Evolutionary conservation across 2,888 invertebrate species (phyloP), one percentile per base, ranked within the genome.

Genomic region (Clitarchus hookeri): DNA sequence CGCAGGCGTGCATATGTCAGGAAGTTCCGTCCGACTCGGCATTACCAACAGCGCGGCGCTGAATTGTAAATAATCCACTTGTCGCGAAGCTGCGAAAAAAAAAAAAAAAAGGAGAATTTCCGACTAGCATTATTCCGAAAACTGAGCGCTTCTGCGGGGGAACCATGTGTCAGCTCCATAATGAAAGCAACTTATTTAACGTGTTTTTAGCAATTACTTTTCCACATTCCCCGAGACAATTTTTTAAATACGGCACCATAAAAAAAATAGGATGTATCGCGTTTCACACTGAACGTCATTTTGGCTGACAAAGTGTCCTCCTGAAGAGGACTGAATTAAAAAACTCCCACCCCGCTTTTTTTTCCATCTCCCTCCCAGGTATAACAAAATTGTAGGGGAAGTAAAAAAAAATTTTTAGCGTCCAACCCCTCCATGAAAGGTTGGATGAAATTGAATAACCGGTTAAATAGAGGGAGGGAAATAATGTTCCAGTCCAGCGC

Each of bases 401-500:
- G 65, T 65, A 23, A 19, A 3, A 65, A n/a, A 11, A 11, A 11
- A 4, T 65, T 65, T 65, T 65, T 65, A n/a, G 13, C 36, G 26
- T 36, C 82, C 82, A 1, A 16, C 44, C 82, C 44, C 82, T 82
- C 19, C 44, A 82, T 82, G 82, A 82, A 82, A 82, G 82, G 82
- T 82, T 82, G 36, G 53, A 84, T 84, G 84, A 84, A 84, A 84
- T 80, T 79, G 79, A 84, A 80, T 84, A 84, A 84, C 12, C 53
- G 36, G 79, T 85, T 85, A 85, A 48, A 85, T 23, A 36, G 77
- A 23, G 13, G 85, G 48, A 53, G 84, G 85, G 83, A 84, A 84
- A 85, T 87, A 87, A 87, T 87, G 87, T 87, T 87, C 87, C 87
- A 87, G 87, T 87, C 86, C 86, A 84, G 84, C 83, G 84, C 80